Evolutionary conservation across 2,888 invertebrate genomes (phyloP).

Genomic region (Petrolisthes cinctipes): DNA sequence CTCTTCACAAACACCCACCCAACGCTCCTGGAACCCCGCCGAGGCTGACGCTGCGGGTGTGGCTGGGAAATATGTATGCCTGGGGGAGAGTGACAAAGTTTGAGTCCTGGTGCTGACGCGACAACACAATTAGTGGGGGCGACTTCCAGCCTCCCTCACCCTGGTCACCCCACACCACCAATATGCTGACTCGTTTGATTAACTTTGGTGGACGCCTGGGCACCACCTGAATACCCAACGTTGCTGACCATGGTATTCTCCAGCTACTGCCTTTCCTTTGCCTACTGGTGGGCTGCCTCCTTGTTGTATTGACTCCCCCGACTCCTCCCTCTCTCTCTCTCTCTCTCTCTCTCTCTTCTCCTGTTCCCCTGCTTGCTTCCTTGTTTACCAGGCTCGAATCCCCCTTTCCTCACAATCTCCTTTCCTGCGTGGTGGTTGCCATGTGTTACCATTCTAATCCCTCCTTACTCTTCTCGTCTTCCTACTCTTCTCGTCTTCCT

Average conservation of each 20-base stretch:
- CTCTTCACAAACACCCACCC: not conserved
- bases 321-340: not conserved
- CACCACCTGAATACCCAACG: not conserved
- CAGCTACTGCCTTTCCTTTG: not conserved
- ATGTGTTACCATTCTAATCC: not conserved
- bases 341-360: not conserved
- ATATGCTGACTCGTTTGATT: slow-evolving; percentile 12
- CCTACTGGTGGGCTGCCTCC: not conserved
- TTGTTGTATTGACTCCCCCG: not conserved
- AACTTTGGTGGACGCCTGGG: not conserved
- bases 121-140: slow-evolving; percentile 4
- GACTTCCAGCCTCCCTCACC: no score
- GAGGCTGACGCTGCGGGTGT: no score
- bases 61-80: not conserved
- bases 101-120: slow-evolving; percentile 13
- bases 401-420: not conserved
- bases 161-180: not conserved
- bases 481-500: not conserved
- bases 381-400: not conserved
- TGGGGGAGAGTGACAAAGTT: slow-evolving; percentile 1
- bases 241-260: not conserved
- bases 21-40: not conserved
- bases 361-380: not conserved
- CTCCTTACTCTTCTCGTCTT: not conserved
- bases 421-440: not conserved